Base-by-base conservation (phyloP, 2,888 invertebrate species). In the Lutraria lutraria region DNA sequence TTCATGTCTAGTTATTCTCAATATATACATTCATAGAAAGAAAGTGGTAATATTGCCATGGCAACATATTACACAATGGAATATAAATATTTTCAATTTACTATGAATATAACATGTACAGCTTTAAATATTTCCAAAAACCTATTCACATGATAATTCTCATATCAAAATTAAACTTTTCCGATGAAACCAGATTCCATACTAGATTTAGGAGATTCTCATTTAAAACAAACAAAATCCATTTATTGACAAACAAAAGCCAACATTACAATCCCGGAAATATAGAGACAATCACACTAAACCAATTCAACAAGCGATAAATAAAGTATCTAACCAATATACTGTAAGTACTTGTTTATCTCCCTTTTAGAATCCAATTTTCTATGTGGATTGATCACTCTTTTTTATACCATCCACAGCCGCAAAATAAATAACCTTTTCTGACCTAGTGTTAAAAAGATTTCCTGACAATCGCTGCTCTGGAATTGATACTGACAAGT, bases 401-500 rank as follows among this genome's bases (percentile, higher is more conserved):
- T 76, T 76, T 31, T 34, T 76, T 76, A 76, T 34, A 16, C 16
- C 34, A 76, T 31, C 76, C 34, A 34, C 31, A 76, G 31, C 34
- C 34, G 21, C 76, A 34, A 76, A 76, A 81, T 53, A 81, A 81
- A 54, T 86, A 63, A 86, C 81, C 86, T 79, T 60, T 86, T 68
- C 6, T 81, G 63, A 86, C 86, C 86, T 81, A 31, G 68, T 72
- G 63, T 82, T 85, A 80, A 86, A 81, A 52, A 31, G 16, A 54
- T 72, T 54, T 53, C 68, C 31, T 31, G 43, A 63, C 81, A 68
- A 8, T 82, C 53, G 16, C 52, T n/a, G 29, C 53, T 31, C 25
- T 19, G 81, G 29, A 86, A 86, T 81, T 86, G 86, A 86, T 81
- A 86, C 29, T 81, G 88, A 88, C 88, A 81, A 34, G 53, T 21